Base-by-base conservation (phyloP, 2,888 invertebrate genomes). In the Oasisia sp. region DNA sequence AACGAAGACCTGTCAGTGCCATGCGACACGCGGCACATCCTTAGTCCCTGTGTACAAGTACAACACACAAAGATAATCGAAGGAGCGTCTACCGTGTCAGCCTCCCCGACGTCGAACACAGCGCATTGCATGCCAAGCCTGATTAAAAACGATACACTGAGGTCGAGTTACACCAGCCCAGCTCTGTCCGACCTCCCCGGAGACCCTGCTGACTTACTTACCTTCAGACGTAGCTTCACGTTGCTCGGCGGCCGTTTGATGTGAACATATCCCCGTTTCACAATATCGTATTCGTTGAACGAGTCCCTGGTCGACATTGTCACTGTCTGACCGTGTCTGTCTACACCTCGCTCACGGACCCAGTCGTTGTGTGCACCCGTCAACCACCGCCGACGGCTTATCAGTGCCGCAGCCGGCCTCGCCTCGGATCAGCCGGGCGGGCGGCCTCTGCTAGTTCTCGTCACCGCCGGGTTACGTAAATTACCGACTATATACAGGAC, bases 201-300 rank as follows among this genome's bases (percentile, higher is more conserved):
- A 27, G 38, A 38, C 27, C 74, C 74, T 19, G 74, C 74, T 74
- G 27, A 74, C 74, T 5, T 19, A 27, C 74, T 27, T 74, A 74
- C 74, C 74, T 74, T 74, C 74, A 74, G 74, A 27, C 74, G 74
- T n/a, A 74, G 74, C 27, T 74, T 74, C n/a, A 74, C 74, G 74
- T n/a, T 74, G 27, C 74, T 74, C n/a, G 74, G 74, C 7, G 74
- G 74, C 27, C 74, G 19, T 27, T 74, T 74, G 74, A 74, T 74
- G 74, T 74, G 74, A 74, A 74, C 74, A 74, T 74, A 74, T 19
- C 74, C 74, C n/a, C 74, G 74, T 74, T 74, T 74, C 74, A 74
- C 74, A 74, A 74, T 74, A 74, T 74, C 74, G 74, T n/a, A 74
- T 7, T 74, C 74, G 74, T 74, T 74, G 74, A 74, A 74, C 74